Conservation (phyloP, 2,113 vertebrate genomes). For the Erinaceus europaeus region DNA sequence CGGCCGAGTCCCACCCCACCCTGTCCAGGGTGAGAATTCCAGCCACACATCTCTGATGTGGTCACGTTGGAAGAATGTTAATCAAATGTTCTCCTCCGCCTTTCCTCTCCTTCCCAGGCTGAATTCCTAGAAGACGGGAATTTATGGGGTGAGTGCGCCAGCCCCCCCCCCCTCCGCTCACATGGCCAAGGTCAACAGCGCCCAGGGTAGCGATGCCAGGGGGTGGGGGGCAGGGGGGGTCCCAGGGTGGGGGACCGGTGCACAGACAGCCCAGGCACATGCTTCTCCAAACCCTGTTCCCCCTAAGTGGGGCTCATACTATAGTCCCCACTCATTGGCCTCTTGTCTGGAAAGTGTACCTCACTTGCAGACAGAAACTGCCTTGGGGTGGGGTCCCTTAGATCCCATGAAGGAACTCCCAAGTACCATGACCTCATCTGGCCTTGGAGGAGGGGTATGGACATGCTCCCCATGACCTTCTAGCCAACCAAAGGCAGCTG, state of each 20-base stretch:
- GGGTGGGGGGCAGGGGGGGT: slow-evolving; percentile 69
- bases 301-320: neutral
- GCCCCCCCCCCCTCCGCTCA: slow-evolving; percentile 54
- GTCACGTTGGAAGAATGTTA: slow-evolving; percentile 85
- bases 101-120: slow-evolving; percentile 87
- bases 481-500: neutral
- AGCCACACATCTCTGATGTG: slow-evolving; percentile 79
- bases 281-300: neutral
- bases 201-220: slow-evolving; percentile 79
- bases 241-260: slow-evolving; percentile 66
- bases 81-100: slow-evolving; percentile 78
- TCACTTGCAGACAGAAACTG: neutral
- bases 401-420: no score
- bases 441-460: rapidly evolving
- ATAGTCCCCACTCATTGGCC: neutral
- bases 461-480: neutral
- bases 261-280: slow-evolving; percentile 74
- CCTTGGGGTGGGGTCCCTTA: no score
- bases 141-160: slow-evolving; percentile 87
- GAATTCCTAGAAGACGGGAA: slow-evolving; percentile 89
- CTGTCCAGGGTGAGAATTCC: slow-evolving; percentile 68
- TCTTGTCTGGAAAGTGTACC: neutral
- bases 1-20: slow-evolving; percentile 26
- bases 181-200: slow-evolving; percentile 86
- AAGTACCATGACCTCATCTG: no score